A percentile compares a stretch with the other conserved stretches of the same genome.
These are phyloP conservation scores for Drosophila acutilabella DNA, from an alignment of 2,888 invertebrate species.

Conservation along the genomic window DNA sequence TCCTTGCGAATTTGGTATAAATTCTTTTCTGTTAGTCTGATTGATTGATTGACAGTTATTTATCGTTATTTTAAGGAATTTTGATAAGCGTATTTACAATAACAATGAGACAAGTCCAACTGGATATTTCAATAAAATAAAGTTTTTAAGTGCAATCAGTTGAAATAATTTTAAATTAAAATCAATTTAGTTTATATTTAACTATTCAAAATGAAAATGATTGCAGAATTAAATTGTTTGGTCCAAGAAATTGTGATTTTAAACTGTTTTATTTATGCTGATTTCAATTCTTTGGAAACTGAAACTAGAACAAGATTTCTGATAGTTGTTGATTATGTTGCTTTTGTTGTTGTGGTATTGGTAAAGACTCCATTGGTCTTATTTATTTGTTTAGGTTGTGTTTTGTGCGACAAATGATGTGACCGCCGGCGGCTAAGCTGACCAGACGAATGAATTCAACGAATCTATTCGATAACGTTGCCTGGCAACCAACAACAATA, in stretches of 20 bases:
- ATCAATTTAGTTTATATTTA: too few species aligned
- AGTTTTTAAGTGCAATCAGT: too few species aligned
- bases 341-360: slow-evolving; percentile 3
- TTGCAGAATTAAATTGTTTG: not conserved
- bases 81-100: not conserved
- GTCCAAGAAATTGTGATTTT: not conserved
- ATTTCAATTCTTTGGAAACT: slow-evolving; percentile 2
- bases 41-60: slow-evolving; percentile 49
- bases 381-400: slow-evolving; percentile 50
- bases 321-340: not conserved
- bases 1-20: slow-evolving; percentile 5
- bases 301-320: not conserved
- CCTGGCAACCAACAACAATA: not conserved
- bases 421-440: slow-evolving; percentile 22
- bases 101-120: not conserved
- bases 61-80: slow-evolving; percentile 3
- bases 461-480: slow-evolving; percentile 16
- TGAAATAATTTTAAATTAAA: too few species aligned
- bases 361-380: not conserved
- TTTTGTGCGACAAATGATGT: slow-evolving; percentile 34
- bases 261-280: slow-evolving; percentile 1
- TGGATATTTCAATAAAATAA: too few species aligned
- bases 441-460: slow-evolving; percentile 17
- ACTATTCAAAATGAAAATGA: not conserved
- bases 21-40: slow-evolving; percentile 18